Evolutionary conservation across 2,888 invertebrate species (phyloP), one percentile per base, ranked within the genome.

Genomic region (Rhaphigaster nebulosa): DNA sequence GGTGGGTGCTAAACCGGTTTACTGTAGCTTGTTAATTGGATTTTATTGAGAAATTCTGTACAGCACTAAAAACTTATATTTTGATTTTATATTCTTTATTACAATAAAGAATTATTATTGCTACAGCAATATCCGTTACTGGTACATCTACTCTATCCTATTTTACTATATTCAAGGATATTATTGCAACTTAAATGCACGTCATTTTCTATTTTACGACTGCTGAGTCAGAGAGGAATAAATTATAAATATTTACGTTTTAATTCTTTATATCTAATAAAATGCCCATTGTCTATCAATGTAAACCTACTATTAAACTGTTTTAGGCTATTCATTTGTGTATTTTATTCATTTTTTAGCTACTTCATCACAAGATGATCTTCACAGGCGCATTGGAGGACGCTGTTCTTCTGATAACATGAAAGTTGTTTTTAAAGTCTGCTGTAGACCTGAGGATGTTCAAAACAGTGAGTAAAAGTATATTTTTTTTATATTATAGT

Each of bases 401-500:
- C 96, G 98, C 92, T 98, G 98, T 95, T 96, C 97, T 92, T 97
- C 97, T 93, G 96, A 98, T 94, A 98, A 98, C 94, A 98, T 98
- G 98, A 98, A 98, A 95, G 96, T 98, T 93, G 97, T 98, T 91
- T 98, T 98, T 94, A 98, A 98, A 94, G 98, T 98, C 91, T 98
- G 98, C 95, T 98, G 98, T 94, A 96, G 96, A 93, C 96, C 97
- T 76, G 96, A 97, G 93, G 96, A 93, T 90, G 91, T 92, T 87
- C 93, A 93, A 90, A 93, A 93, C 92, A 93, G 94, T 93, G 92
- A 93, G 93, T 93, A 45, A 54, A 29, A 52, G 20, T 34, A 26
- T 34, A 5, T 80, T 80, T 20, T 6, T n/a, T 80, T 80, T 60
- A 12, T 10, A n/a, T 60, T 60, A n/a, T 60, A n/a, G 2, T n/a